Base-by-base conservation (phyloP, 1,140 invertebrate species). In the Rhynchophorus ferrugineus region DNA sequence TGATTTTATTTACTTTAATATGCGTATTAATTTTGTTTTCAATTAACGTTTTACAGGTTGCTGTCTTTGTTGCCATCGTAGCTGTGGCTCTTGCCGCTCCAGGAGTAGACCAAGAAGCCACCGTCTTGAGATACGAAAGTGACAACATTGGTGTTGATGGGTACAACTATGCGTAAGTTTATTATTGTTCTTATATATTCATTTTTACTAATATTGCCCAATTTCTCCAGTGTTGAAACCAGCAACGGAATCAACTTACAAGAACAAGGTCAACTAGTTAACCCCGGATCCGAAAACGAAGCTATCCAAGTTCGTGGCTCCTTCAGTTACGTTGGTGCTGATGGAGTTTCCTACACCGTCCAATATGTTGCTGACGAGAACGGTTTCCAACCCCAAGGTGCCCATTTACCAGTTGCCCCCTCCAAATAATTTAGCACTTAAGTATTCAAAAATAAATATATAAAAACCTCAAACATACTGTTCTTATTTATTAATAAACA, bases 331-430 rank as follows among this genome's bases (percentile, higher is more conserved):
- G 69, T 76, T 1, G 77, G 75, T 6, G 73, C 76, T 13, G 82
- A 87, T 62, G 84, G 84, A 11, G 73, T 74, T 29, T 72, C 73
- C n/a, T 76, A 80, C 46, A 73, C 74, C 1, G 69, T 85, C 11
- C 78, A 69, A 29, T 87, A 82, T 65, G 68, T 77, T 20, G 84
- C 84, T 39, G 83, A 86, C 64, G 83, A 87, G 66, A 82, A 84
- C 47, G 84, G 85, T 7, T 88, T 84, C 75, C 80, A 79, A 47
- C 80, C 83, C 7, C 54, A 71, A 47, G 80, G 79, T 9, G 77
- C 69, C 3, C 79, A 81, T 61, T 61, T 83, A 16, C 21, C 7
- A 9, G 24, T 44, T 29, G 24, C 43, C 11, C 43, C 43, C 18
- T n/a, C n/a, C n/a, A 5, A 44, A 2, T 29, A 29, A 29, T 6